Conservation (phyloP, 2,888 invertebrate genomes). For the Tetragonula carbonaria region DNA sequence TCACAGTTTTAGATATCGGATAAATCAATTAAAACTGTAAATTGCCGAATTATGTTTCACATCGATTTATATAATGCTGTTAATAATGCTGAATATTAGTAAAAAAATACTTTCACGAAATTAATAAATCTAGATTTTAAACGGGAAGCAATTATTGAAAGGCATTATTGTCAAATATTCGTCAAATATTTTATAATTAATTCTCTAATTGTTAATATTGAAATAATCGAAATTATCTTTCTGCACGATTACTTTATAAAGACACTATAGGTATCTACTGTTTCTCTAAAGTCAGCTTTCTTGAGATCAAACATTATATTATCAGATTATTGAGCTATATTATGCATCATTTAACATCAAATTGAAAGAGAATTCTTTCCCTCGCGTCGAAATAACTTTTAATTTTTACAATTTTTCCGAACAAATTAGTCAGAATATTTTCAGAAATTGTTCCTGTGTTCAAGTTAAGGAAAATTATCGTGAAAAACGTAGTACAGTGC, state of each 20-base stretch:
- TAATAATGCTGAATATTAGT: too few species aligned
- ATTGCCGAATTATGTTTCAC: neutral
- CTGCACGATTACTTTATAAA: neutral
- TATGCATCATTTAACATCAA: neutral
- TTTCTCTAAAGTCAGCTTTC: neutral
- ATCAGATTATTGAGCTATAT: neutral
- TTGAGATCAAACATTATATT: neutral
- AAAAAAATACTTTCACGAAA: neutral
- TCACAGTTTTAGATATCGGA: neutral
- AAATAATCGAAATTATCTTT: neutral
- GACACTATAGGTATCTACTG: too few species aligned
- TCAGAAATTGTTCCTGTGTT: neutral
- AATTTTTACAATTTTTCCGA: neutral
- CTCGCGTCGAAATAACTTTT: neutral
- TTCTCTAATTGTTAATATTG: neutral
- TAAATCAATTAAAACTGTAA: neutral
- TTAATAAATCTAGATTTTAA: neutral
- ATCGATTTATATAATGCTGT: neutral
- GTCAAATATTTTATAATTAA: neutral
- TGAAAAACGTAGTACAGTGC: neutral
- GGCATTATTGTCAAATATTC: too few species aligned
- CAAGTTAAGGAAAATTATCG: neutral
- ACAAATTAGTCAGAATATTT: neutral
- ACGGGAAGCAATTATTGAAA: too few species aligned
- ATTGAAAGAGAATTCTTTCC: neutral